Conservation (phyloP, 2,888 invertebrate species). For the Latrodectus elegans region DNA sequence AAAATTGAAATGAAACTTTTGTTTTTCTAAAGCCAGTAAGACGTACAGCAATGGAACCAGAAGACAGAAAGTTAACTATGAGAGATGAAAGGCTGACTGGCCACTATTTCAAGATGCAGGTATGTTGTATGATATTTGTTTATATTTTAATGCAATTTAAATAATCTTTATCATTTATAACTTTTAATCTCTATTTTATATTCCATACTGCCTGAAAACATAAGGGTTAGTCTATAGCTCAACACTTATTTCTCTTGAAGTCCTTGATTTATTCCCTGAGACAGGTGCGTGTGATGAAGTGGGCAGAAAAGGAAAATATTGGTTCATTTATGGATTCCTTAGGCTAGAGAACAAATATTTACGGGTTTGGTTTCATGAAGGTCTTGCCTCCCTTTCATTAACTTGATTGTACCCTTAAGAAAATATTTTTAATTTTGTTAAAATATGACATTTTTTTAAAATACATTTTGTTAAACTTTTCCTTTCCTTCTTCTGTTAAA, state of each 20-base stretch:
- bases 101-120: constrained; percentile 30
- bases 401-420: constrained; percentile 69
- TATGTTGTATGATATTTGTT: constrained; percentile 2
- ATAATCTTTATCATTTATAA: no score
- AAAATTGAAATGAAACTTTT: background rate
- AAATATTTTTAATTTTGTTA: constrained; percentile 68
- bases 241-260: no score
- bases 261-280: constrained; percentile 51
- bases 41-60: constrained; percentile 46
- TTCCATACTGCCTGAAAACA: no score
- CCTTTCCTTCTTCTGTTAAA: constrained; percentile 6
- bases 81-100: constrained; percentile 58
- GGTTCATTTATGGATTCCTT: constrained; percentile 69
- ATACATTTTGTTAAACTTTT: constrained; percentile 42
- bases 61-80: constrained; percentile 45
- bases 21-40: constrained; percentile 31
- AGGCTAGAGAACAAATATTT: constrained; percentile 69
- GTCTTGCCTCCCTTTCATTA: constrained; percentile 67
- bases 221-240: no score
- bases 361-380: constrained; percentile 67
- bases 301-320: constrained; percentile 60
- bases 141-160: no score
- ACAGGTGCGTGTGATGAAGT: constrained; percentile 70
- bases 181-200: no score
- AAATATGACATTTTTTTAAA: constrained; percentile 67